phyloP scores from a whole-genome alignment of 2,888 invertebrate genomes.

The Crepidodera aurea region DNA sequence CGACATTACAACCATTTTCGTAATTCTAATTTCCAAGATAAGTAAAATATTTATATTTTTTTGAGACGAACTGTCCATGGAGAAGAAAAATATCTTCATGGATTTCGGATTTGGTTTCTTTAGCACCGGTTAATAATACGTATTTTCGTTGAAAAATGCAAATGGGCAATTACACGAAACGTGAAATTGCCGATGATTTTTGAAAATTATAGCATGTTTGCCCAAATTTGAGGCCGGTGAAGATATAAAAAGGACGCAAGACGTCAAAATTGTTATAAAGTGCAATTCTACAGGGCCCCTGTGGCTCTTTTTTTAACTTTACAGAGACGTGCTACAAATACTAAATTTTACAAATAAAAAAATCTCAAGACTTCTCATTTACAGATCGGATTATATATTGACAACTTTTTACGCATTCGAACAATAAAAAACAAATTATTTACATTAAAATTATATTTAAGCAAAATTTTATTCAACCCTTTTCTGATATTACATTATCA shows the following conservation, averaged over 20 bases:
- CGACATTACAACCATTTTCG: too few relatives aligned
- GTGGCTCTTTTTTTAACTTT: not conserved
- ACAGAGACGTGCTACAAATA: not conserved
- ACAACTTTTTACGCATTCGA: too few relatives aligned
- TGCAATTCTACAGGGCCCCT: not conserved
- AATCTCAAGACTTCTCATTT: too few relatives aligned
- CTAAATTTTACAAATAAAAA: not conserved
- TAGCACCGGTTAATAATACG: conserved; percentile 8
- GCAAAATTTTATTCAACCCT: too few relatives aligned
- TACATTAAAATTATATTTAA: too few relatives aligned
- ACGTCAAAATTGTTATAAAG: conserved; percentile 12
- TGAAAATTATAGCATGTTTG: conserved; percentile 9
- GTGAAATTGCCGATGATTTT: conserved; percentile 17
- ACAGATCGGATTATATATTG: too few relatives aligned
- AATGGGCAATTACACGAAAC: conserved; percentile 6
- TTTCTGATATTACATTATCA: too few relatives aligned
- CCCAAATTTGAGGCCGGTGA: conserved; percentile 10
- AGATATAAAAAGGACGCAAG: conserved; percentile 7
- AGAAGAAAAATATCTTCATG: not conserved
- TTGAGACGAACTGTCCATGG: not conserved
- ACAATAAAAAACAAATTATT: too few relatives aligned
- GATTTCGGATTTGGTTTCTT: conserved; percentile 2
- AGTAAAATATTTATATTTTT: too few relatives aligned
- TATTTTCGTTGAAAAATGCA: conserved; percentile 7
- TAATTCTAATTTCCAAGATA: too few relatives aligned